phyloP scores from a whole-genome alignment of 1,140 invertebrate genomes.

The Drosophila santomea region DNA sequence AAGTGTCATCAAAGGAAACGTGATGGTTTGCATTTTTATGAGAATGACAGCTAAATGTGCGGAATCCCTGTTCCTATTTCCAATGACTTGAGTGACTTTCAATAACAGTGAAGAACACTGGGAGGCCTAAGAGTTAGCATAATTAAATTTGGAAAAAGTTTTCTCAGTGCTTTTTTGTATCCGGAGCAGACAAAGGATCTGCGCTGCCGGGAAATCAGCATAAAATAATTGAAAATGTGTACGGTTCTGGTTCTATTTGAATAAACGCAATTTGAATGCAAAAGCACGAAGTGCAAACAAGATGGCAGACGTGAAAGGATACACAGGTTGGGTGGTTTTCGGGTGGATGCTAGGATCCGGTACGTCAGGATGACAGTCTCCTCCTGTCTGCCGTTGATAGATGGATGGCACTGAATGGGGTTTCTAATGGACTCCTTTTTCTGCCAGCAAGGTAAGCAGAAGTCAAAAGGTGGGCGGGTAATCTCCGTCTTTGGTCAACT shows the following conservation, averaged over 20 bases:
- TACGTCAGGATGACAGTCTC: constrained; percentile 19
- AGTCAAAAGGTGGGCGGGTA: not conserved
- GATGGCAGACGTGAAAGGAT: constrained; percentile 57
- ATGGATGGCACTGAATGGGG: constrained; percentile 55
- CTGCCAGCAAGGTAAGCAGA: not conserved
- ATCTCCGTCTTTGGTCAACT: constrained; percentile 25
- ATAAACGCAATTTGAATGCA: constrained; percentile 83
- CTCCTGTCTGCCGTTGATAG: constrained; percentile 61
- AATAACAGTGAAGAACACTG: constrained; percentile 38
- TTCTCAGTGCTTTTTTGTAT: constrained; percentile 24
- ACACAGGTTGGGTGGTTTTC: constrained; percentile 19
- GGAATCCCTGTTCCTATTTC: constrained; percentile 40
- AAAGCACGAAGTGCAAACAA: constrained; percentile 82
- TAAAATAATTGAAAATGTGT: constrained; percentile 83
- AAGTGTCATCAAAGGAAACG: constrained; percentile 75
- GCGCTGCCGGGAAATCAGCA: constrained; percentile 71
- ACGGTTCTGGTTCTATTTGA: constrained; percentile 74
- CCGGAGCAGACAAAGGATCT: constrained; percentile 65
- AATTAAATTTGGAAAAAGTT: constrained; percentile 72
- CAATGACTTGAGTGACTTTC: constrained; percentile 74
- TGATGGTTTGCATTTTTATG: constrained; percentile 80
- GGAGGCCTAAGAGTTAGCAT: constrained; percentile 69
- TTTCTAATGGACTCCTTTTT: constrained; percentile 29
- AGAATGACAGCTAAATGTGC: constrained; percentile 72
- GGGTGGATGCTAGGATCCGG: constrained; percentile 5